These are phyloP conservation scores for Thamnophis elegans DNA, from an alignment of 2,797 vertebrate species.

Conservation along the genomic window DNA sequence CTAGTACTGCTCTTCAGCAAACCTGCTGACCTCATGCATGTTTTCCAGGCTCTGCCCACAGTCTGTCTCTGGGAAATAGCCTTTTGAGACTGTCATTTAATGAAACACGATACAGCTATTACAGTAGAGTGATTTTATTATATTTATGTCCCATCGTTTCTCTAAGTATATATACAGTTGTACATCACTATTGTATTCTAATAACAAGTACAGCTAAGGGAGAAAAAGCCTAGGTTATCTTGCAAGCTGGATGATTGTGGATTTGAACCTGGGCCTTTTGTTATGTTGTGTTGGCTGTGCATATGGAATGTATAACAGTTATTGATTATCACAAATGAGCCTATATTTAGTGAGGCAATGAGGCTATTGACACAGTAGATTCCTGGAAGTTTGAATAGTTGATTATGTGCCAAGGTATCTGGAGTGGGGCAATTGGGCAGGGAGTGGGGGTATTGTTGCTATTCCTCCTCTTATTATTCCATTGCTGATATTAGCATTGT, in stretches of 20 bases:
- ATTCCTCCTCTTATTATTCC: neutral
- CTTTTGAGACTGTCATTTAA: neutral
- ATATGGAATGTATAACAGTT: neutral
- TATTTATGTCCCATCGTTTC: neutral
- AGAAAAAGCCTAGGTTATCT: neutral
- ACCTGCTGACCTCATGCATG: neutral
- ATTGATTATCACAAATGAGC: neutral
- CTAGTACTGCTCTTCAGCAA: neutral
- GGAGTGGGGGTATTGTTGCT: neutral
- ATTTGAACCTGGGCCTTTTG: neutral
- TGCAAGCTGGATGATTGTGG: neutral
- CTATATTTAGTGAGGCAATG: neutral
- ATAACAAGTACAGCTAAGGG: neutral
- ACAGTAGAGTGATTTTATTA: neutral
- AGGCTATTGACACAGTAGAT: neutral
- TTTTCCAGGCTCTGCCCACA: neutral
- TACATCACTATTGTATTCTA: neutral
- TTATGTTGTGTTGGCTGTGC: neutral
- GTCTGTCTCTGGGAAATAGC: neutral
- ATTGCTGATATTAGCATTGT: neutral
- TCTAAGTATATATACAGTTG: neutral
- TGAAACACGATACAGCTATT: neutral
- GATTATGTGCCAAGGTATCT: neutral
- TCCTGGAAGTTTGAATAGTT: neutral
- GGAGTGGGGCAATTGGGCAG: neutral